Base-by-base conservation (phyloP, 2,888 invertebrate genomes). In the Drosophila colorata region DNA sequence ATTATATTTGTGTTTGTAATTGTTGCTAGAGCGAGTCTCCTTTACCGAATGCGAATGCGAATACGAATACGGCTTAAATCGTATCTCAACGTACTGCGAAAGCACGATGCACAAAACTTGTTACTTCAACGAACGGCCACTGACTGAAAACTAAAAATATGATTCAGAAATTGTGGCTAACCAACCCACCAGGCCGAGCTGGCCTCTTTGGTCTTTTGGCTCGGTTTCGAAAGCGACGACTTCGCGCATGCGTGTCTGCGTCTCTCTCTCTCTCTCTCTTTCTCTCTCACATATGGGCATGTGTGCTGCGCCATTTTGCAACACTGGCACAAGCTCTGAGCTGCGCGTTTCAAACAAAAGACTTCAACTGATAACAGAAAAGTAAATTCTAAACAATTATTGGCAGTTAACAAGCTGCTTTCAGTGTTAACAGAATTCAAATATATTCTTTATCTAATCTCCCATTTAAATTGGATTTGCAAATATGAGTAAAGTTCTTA, bases 181-280 rank as follows among this genome's bases (percentile, higher is more conserved):
- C 16, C 57, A 44, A 60, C 53, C 59, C 58, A 56, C 59, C 37
- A 46, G 44, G 60, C 57, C 65, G 58, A 81, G 46, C 46, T 66
- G 56, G 68, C 64, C 74, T 78, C 81, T 74, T 80, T 69, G 81
- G 41, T 49, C 53, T 67, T 64, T 55, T 74, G 59, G 61, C 52
- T 75, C 61, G 66, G 63, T 80, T 73, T 76, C 83, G 83, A 79
- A 71, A 79, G 77, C 78, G 61, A 18, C 59, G 55, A n/a, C 55
- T 61, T 46, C 35, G 66, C 46, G 71, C 64, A 71, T 67, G 65
- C 61, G 76, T 56, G 66, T 28, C 25, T 58, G 43, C 40, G 49
- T 16, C 38, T 11, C 16, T 55, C 38, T 44, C 46, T 31, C 14
- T 18, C 58, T 61, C 74, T 69, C 23, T 6, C 25, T 25, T 7